These are phyloP conservation scores for Ctenochaetus hawaiiensis DNA, from an alignment of 2,797 vertebrate genomes.

Conservation along the genomic window DNA sequence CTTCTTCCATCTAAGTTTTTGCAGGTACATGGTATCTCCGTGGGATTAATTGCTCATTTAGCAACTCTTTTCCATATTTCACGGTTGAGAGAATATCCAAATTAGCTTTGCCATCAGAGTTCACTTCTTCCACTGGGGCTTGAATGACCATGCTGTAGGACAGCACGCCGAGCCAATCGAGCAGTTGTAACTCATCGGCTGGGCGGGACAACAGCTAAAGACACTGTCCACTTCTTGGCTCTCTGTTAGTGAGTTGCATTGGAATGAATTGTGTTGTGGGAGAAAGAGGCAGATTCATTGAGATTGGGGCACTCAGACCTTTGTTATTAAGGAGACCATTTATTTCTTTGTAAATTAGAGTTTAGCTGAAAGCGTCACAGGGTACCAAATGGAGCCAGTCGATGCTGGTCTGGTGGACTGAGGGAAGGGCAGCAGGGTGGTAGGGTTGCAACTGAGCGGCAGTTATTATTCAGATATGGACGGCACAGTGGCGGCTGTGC, in stretches of 20 bases:
- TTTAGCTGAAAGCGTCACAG: constrained; percentile 83
- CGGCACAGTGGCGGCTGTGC: constrained; percentile 65
- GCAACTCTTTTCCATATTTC: constrained; percentile 83
- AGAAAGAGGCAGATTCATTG: constrained; percentile 53
- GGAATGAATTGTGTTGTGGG: constrained; percentile 56
- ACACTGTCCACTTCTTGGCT: constrained; percentile 42
- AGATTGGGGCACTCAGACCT: constrained; percentile 59
- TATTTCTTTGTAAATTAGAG: constrained; percentile 85
- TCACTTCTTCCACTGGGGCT: constrained; percentile 75
- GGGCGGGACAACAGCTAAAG: constrained; percentile 54
- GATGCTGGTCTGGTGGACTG: constrained; percentile 78
- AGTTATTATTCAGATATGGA: constrained; percentile 85
- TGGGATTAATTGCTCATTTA: constrained; percentile 86
- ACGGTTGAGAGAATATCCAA: constrained; percentile 82
- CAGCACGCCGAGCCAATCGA: constrained; percentile 63
- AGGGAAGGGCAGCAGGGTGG: constrained; percentile 66
- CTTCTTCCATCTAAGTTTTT: constrained; percentile 66
- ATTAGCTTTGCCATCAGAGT: constrained; percentile 83
- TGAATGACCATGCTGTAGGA: constrained; percentile 74
- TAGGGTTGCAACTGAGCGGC: constrained; percentile 68
- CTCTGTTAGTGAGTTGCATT: constrained; percentile 35
- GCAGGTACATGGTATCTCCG: constrained; percentile 79
- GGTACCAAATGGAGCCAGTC: constrained; percentile 85
- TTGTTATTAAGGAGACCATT: constrained; percentile 80
- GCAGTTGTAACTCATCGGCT: constrained; percentile 41